Conservation (phyloP, 2,113 vertebrate genomes). For the Trichechus manatus region DNA sequence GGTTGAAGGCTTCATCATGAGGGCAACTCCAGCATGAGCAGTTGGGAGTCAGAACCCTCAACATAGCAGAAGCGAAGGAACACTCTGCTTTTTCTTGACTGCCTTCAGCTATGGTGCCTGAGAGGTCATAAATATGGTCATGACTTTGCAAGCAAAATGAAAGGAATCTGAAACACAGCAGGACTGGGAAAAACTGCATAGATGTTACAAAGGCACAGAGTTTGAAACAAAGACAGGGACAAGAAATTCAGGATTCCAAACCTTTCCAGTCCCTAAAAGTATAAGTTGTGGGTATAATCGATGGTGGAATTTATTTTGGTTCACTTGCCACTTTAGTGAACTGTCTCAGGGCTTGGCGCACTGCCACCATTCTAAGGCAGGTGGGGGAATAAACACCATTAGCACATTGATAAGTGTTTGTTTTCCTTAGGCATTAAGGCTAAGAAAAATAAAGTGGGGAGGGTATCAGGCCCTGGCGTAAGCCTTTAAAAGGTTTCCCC, state of each 20-base stretch:
- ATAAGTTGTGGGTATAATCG: not conserved
- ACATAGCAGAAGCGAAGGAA: not conserved
- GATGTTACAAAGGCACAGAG: not conserved
- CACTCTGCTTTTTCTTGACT: not conserved
- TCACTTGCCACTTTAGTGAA: constrained; percentile 44
- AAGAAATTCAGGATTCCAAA: not conserved
- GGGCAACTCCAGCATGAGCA: not conserved
- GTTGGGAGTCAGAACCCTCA: not conserved
- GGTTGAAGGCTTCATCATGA: not conserved
- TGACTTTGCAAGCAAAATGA: not conserved
- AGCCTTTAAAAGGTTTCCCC: constrained; percentile 81
- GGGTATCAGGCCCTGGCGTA: constrained; percentile 67
- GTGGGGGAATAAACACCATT: constrained; percentile 78
- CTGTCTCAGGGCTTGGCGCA: constrained; percentile 59
- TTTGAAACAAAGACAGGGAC: not conserved
- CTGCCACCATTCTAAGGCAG: constrained; percentile 64
- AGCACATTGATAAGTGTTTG: constrained; percentile 79
- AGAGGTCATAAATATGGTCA: not conserved
- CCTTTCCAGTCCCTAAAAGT: not conserved
- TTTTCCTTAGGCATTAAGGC: constrained; percentile 83
- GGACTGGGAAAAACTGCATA: not conserved
- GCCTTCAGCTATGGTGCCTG: not conserved
- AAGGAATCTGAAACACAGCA: not conserved
- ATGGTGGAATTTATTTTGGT: constrained; percentile 21
- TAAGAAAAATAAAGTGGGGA: constrained; percentile 85